Percentiles rank a stretch among this genome's conserved stretches.
phyloP scores from a whole-genome alignment of 2,113 vertebrate genomes.

The Cyphomyrus plagiostoma region DNA sequence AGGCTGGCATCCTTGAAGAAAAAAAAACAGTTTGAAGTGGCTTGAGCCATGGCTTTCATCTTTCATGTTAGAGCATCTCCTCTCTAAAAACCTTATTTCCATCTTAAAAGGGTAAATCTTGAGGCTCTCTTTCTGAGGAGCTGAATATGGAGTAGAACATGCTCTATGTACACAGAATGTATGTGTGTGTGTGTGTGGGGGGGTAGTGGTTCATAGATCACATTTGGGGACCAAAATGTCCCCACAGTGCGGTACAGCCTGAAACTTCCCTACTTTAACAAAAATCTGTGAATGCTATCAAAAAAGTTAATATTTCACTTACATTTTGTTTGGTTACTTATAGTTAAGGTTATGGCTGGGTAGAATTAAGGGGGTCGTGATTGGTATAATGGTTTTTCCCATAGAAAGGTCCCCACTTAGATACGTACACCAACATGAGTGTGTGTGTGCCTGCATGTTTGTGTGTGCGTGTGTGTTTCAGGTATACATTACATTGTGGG shows the following conservation, averaged over 20 bases:
- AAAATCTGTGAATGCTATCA: neutral
- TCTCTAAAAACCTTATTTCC: neutral
- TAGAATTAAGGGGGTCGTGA: neutral
- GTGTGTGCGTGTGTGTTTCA: too few species aligned
- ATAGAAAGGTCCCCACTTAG: too few species aligned
- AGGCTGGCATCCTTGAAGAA: neutral
- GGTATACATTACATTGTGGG: too few species aligned
- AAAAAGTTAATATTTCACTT: neutral
- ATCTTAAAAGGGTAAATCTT: conserved; percentile 5
- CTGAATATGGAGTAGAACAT: neutral
- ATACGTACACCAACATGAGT: too few species aligned
- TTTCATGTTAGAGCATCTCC: neutral
- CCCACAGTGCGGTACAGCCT: neutral
- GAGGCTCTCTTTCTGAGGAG: neutral
- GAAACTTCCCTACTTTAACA: too few species aligned
- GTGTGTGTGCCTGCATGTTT: too few species aligned
- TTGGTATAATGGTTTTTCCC: too few species aligned
- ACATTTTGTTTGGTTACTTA: neutral
- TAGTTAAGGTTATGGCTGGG: neutral
- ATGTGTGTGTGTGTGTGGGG: neutral
- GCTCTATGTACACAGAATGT: neutral
- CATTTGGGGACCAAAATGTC: neutral
- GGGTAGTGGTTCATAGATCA: too few species aligned
- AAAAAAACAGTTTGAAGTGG: neutral
- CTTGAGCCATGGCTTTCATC: neutral